Base-by-base conservation (phyloP, 2,888 invertebrate genomes). In the Lasioglossum malachurum region DNA sequence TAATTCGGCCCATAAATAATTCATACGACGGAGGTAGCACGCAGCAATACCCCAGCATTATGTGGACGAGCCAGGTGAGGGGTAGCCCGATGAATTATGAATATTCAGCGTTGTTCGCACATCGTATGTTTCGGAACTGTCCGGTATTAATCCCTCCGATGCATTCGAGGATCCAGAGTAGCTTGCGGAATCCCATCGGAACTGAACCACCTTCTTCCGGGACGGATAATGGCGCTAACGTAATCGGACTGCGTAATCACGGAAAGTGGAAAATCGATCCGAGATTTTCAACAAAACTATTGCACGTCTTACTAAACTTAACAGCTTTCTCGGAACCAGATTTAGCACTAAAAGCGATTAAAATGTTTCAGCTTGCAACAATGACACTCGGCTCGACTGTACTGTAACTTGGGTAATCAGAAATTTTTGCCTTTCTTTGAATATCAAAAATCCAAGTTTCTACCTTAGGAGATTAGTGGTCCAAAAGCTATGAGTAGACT, bases 61-160 rank as follows among this genome's bases (percentile, higher is more conserved):
- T 87, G 90, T 76, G 90, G 86, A 88, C 86, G 87, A 83, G 78
- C 86, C 78, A 75, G 86, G 75, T 31, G 78, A 67, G 80, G 86
- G 88, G 86, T 84, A 87, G 80, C 75, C 46, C 87, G 79, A 78
- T 87, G 90, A 90, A 90, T 92, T 92, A 94, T 94, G 94, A 94
- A 94, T 94, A 94, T 94, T 94, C 94, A 94, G 88, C 80, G 86
- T 82, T 89, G 84, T 93, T 93, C 93, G 91, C 93, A 92, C 92
- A 87, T 92, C 91, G 86, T 92, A 91, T 88, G 88, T 91, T 91
- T 92, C 84, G 89, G 79, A 67, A 74, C 73, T 78, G 74, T 84
- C 82, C 75, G 64, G 49, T 72, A 83, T 90, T 88, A 80, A 84
- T 75, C 71, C 87, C 64, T 80, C 75, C 44, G 76, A 78, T 83